Evolutionary conservation across 2,888 invertebrate genomes (phyloP).

Genomic region (Hofmannophila pseudospretella): DNA sequence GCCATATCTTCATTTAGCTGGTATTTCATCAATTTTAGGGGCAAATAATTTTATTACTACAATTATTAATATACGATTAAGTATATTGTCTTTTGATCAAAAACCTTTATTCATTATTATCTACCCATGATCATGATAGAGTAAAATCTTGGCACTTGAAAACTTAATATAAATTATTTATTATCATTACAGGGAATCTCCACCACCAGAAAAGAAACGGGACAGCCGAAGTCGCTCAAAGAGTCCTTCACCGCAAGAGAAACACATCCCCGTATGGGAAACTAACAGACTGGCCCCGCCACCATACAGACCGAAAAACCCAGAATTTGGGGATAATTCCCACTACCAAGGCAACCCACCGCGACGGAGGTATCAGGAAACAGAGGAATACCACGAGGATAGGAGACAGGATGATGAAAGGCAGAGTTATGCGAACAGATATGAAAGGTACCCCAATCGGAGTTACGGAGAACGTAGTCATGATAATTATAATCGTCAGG

Average conservation of each 20-base stretch:
- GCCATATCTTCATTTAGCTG: too few species aligned
- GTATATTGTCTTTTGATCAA: too few species aligned
- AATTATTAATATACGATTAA: too few species aligned
- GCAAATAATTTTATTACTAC: too few species aligned
- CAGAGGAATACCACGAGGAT: conserved; percentile 20
- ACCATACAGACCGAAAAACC: conserved; percentile 19
- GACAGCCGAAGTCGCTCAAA: conserved; percentile 41
- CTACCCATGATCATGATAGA: too few species aligned
- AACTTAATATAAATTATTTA: too few species aligned
- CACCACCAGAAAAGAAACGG: conserved; percentile 35
- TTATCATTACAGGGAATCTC: conserved; percentile 52
- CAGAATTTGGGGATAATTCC: conserved; percentile 28
- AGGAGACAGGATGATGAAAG: conserved; percentile 23
- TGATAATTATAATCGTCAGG: conserved; percentile 18
- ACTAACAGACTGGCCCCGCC: conserved; percentile 25
- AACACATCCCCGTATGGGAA: conserved; percentile 51
- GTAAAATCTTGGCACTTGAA: too few species aligned
- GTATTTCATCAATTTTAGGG: too few species aligned
- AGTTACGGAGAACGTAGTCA: conserved; percentile 13
- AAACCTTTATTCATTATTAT: too few species aligned
- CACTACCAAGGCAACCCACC: conserved; percentile 19
- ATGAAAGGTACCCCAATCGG: conserved; percentile 31
- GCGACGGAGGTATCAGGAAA: conserved; percentile 27
- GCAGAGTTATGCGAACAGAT: conserved; percentile 23
- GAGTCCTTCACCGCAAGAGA: conserved; percentile 40